Percentiles rank a stretch among this genome's conserved stretches.
Evolutionary conservation across 1,140 invertebrate species (phyloP).

Genomic region (Drosophila rufa): DNA sequence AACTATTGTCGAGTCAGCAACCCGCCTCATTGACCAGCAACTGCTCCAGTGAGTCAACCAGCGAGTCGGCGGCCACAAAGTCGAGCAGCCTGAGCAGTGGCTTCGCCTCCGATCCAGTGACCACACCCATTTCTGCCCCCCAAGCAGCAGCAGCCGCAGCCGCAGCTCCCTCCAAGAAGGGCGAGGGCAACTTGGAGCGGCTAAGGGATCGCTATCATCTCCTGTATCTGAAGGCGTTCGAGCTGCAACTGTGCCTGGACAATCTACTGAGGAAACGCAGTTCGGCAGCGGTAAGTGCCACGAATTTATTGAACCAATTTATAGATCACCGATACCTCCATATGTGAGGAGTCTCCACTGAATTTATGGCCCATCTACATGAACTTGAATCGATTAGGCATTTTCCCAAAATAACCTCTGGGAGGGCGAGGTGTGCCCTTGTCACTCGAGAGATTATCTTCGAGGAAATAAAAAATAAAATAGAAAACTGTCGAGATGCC

Average conservation of each 20-base stretch:
- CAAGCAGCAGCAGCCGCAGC: constrained; percentile 85
- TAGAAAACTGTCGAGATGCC: constrained; percentile 27
- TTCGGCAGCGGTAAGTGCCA: constrained; percentile 74
- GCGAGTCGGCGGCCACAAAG: constrained; percentile 68
- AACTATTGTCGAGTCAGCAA: constrained; percentile 60
- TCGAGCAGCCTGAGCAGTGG: constrained; percentile 73
- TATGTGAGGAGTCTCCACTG: neutral
- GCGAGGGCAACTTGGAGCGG: constrained; percentile 86
- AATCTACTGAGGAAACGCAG: constrained; percentile 85
- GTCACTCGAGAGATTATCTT: constrained; percentile 23
- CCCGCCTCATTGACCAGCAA: constrained; percentile 75
- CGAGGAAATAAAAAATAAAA: constrained; percentile 18
- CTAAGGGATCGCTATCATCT: constrained; percentile 95
- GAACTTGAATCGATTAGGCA: constrained; percentile 40
- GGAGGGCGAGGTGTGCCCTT: constrained; percentile 19
- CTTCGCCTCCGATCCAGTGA: constrained; percentile 58
- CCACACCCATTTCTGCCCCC: constrained; percentile 15
- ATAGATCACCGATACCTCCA: neutral
- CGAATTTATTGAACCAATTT: constrained; percentile 2
- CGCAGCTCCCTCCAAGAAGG: constrained; percentile 60
- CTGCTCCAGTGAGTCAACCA: constrained; percentile 77
- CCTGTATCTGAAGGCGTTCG: constrained; percentile 93
- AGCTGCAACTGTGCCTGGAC: constrained; percentile 95
- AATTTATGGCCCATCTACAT: constrained; percentile 25
- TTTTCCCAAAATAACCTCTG: constrained; percentile 17